phyloP scores from a whole-genome alignment of 2,888 invertebrate genomes.

The Nyleta sp. region DNA sequence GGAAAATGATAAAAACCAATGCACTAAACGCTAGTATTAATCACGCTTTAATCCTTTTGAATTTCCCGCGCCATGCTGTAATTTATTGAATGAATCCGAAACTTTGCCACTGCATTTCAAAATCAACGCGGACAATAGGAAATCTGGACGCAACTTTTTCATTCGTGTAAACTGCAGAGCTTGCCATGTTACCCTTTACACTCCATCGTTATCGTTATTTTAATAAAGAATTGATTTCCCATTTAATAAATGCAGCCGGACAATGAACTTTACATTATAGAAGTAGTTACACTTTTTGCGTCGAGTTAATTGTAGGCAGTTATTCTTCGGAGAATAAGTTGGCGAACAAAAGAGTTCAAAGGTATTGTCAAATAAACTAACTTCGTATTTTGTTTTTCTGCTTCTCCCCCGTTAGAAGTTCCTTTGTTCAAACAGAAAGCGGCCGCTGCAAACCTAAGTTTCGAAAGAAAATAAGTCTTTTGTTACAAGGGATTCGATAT shows the following conservation, averaged over 20 bases:
- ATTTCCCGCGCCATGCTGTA: no score
- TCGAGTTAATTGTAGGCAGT: slow-evolving; percentile 16
- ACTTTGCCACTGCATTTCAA: no score
- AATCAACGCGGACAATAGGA: no score
- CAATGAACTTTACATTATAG: not conserved
- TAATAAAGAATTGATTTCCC: not conserved
- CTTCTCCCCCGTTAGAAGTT: not conserved
- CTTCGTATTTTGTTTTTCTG: slow-evolving; percentile 26
- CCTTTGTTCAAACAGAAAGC: slow-evolving; percentile 8
- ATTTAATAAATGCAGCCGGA: no score
- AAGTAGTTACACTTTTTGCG: not conserved
- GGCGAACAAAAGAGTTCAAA: slow-evolving; percentile 18
- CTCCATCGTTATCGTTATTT: not conserved
- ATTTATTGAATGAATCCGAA: no score
- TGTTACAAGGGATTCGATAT: slow-evolving; percentile 6
- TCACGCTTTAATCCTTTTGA: no score
- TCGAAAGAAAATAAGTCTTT: slow-evolving; percentile 20
- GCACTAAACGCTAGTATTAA: no score
- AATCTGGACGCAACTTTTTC: no score
- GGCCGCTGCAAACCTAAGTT: not conserved
- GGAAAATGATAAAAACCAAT: no score
- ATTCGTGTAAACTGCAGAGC: no score
- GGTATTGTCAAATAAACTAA: slow-evolving; percentile 27
- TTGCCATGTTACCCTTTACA: no score
- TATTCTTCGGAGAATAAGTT: slow-evolving; percentile 4